A percentile compares a stretch with the other conserved stretches of the same genome.
Conservation (phyloP, 2,797 vertebrate genomes). For the Halcyon badia region DNA sequence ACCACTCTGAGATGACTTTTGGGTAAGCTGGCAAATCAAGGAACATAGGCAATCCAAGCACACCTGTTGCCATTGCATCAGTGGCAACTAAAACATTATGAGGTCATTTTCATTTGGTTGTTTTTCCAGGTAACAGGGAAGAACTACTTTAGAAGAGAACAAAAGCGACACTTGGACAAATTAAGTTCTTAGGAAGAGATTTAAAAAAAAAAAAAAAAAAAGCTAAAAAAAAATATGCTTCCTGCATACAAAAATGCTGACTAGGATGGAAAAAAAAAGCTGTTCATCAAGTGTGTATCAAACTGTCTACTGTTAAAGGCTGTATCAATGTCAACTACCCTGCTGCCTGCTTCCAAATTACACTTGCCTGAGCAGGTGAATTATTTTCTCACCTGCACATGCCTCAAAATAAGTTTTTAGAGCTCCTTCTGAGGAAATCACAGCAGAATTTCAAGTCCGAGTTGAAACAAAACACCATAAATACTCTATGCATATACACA, state of each 20-base stretch:
- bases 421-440: background rate
- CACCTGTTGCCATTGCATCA: background rate
- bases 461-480: background rate
- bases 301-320: slow-evolving; percentile 49
- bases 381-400: background rate
- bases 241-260: slow-evolving; percentile 42
- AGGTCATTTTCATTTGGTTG: background rate
- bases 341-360: slow-evolving; percentile 27
- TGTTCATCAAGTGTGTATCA: slow-evolving; percentile 47
- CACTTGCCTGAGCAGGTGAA: background rate
- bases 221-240: too few species aligned
- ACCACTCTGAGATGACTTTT: background rate
- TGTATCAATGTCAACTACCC: slow-evolving; percentile 45
- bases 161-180: background rate
- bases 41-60: background rate
- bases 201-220: background rate
- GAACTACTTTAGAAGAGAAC: slow-evolving; percentile 23
- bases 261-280: slow-evolving; percentile 4
- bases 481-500: background rate
- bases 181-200: slow-evolving; percentile 21
- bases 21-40: background rate
- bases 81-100: background rate
- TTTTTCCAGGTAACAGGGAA: slow-evolving; percentile 43
- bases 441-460: background rate
- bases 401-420: background rate